Evolutionary conservation across 2,797 vertebrate species (phyloP).

Genomic region (Gallinago nigripennis): DNA sequence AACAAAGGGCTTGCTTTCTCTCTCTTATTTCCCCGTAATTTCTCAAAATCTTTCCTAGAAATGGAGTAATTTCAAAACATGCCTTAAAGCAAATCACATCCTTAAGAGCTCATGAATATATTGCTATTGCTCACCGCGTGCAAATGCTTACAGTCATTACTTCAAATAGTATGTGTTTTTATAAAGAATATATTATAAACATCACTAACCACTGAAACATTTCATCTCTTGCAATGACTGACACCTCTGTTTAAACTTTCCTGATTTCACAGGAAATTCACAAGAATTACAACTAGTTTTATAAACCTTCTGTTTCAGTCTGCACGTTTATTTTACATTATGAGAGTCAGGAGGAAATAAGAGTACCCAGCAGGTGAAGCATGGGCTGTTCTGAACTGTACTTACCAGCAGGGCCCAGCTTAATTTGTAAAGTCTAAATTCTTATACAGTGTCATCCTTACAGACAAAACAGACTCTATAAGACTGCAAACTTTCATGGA

Average conservation of each 20-base stretch:
- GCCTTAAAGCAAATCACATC: neutral
- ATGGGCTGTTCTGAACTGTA: neutral
- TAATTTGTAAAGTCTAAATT: neutral
- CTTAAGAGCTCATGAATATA: neutral
- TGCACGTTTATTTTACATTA: neutral
- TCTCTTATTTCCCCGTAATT: neutral
- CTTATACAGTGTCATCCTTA: neutral
- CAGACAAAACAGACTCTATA: neutral
- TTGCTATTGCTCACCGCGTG: neutral
- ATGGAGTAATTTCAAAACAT: neutral
- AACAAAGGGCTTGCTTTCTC: conserved; percentile 40
- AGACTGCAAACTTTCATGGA: neutral
- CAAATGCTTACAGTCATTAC: neutral
- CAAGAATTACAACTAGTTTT: neutral
- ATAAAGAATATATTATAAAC: neutral
- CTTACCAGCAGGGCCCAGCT: neutral
- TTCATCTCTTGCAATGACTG: neutral
- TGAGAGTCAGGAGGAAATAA: neutral
- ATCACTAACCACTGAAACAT: neutral
- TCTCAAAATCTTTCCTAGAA: neutral
- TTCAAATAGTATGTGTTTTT: neutral
- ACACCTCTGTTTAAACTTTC: neutral
- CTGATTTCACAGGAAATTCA: neutral
- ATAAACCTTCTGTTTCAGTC: neutral
- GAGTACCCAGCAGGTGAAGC: neutral